Evolutionary conservation across 2,113 vertebrate species (phyloP).

Genomic region (Carollia perspicillata): DNA sequence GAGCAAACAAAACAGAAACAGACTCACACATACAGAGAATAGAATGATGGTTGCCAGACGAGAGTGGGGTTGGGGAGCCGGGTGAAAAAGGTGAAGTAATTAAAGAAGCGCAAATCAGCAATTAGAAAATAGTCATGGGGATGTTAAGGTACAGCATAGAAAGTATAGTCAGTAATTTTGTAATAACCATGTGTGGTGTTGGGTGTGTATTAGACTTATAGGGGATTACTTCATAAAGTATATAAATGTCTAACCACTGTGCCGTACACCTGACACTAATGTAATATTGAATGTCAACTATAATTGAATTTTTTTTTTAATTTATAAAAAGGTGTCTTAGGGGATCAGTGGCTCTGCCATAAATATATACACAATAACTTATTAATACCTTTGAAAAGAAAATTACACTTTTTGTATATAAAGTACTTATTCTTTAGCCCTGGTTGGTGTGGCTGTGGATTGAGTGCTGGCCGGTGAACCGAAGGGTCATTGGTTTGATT

Average conservation of each 20-base stretch:
- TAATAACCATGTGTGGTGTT: not conserved
- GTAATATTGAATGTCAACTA: not conserved
- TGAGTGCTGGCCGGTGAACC: too few species aligned
- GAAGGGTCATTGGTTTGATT: too few species aligned
- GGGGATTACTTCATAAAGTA: not conserved
- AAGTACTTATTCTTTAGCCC: not conserved
- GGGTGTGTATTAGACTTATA: not conserved
- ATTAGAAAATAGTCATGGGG: not conserved
- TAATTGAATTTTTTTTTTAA: not conserved
- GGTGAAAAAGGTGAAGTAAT: not conserved
- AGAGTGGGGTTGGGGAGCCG: not conserved
- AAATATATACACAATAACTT: not conserved
- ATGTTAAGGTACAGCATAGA: not conserved
- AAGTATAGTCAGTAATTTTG: not conserved
- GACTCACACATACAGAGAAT: not conserved
- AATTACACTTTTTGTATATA: not conserved
- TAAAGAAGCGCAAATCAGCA: not conserved
- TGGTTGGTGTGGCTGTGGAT: too few species aligned
- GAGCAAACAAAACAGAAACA: not conserved
- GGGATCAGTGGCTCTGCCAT: not conserved
- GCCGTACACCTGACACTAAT: not conserved
- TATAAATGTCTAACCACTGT: not conserved
- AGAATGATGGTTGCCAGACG: not conserved
- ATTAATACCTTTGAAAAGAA: slow-evolving; percentile 32
- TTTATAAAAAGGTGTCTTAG: slow-evolving; percentile 2